A percentile compares a stretch with the other conserved stretches of the same genome.
Evolutionary conservation across 2,797 vertebrate species (phyloP).

Genomic region (Avahi laniger): DNA sequence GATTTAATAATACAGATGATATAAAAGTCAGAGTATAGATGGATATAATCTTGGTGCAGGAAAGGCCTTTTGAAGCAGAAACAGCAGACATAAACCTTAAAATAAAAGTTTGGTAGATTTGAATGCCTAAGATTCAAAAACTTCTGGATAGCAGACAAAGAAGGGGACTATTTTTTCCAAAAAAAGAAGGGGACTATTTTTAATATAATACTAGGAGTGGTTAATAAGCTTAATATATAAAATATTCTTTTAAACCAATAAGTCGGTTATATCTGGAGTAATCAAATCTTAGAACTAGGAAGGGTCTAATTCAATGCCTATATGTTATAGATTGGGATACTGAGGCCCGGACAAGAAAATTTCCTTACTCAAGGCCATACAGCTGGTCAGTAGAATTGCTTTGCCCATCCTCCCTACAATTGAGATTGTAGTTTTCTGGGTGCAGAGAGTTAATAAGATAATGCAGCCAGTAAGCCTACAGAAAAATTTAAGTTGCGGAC

Average conservation of each 20-base stretch:
- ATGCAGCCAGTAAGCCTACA: background rate
- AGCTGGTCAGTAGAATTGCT: background rate
- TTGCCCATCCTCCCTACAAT: background rate
- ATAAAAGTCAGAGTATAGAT: background rate
- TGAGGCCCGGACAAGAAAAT: background rate
- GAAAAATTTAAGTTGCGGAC: background rate
- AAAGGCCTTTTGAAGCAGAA: background rate
- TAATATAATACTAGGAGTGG: background rate
- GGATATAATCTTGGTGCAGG: background rate
- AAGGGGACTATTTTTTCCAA: no score
- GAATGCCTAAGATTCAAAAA: background rate
- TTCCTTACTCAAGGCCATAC: background rate
- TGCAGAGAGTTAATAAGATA: background rate
- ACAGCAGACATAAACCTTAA: background rate
- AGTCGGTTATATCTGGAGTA: background rate
- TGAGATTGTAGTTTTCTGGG: background rate
- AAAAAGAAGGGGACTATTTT: background rate
- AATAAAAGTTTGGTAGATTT: background rate
- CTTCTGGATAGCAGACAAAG: background rate
- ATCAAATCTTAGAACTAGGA: background rate
- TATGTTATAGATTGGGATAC: background rate
- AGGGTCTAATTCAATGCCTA: background rate
- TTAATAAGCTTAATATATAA: background rate
- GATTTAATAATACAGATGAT: conserved; percentile 4
- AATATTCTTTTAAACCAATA: background rate